Base-by-base conservation (phyloP, 2,113 vertebrate species). In the Stomatorhinus ivindoensis region DNA sequence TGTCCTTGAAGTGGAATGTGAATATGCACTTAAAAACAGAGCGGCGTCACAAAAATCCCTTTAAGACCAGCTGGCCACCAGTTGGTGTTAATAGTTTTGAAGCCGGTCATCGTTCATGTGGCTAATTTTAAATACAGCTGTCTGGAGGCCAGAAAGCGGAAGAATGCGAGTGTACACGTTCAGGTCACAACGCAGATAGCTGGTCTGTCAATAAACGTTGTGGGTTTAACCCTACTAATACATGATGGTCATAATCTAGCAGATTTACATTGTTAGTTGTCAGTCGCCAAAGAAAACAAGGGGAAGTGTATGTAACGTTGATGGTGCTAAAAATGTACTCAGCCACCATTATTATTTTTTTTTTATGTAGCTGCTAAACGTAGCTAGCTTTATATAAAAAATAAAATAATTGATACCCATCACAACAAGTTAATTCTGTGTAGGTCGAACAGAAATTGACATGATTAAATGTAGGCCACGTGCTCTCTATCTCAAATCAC, bases 71-170 rank as follows among this genome's bases (percentile, higher is more conserved):
- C 73, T 80, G 73, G 73, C 35, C 73, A 8, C 73, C 73, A 80
- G 73, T 80, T 80, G 73, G 31, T 80, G 35, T 2, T 80, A 80
- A 80, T 42, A 80, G 35, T 80, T 80, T 80, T 35, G 15, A 19
- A 80, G 35, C 73, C 17, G 31, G 35, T 80, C 35, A 6, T 80
- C 73, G 39, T 80, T 80, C 73, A 6, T 42, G 73, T 19, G 11
- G 35, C 73, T 80, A 80, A 80, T 80, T 42, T 42, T 80, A 80
- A 80, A 80, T 80, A 17, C 73, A 80, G 73, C 73, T 80, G 73
- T 80, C 73, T 39, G 17, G 35, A 80, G 17, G 35, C 73, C 31
- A 80, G 73, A 80, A 39, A 42, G 39, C 5, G 5, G 31, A 80
- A 39, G 73, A 80, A 80, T 80, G 73, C n/a, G 15, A 39, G 3